These are phyloP conservation scores for Drosophila affinis DNA, from an alignment of 2,888 invertebrate genomes.

Conservation along the genomic window DNA sequence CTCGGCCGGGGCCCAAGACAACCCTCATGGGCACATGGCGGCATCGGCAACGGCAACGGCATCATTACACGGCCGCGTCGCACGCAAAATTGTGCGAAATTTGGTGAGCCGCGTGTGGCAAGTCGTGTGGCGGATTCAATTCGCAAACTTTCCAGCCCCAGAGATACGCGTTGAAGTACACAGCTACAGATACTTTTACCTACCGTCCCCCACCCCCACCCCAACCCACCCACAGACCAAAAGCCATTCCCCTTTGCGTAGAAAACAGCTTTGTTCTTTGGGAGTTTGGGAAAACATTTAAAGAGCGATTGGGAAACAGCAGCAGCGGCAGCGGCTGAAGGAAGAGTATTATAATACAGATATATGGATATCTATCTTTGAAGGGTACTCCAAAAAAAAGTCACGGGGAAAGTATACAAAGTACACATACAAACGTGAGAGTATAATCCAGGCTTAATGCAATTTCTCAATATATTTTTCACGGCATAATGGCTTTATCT, in stretches of 20 bases:
- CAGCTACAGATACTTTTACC: constrained; percentile 61
- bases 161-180: constrained; percentile 3
- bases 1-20: not conserved
- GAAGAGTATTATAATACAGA: not conserved
- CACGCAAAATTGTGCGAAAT: constrained; percentile 77
- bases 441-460: too few species aligned
- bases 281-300: constrained; percentile 27
- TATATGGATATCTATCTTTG: too few species aligned
- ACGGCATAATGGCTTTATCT: too few species aligned
- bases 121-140: constrained; percentile 82
- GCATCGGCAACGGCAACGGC: constrained; percentile 42
- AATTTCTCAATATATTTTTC: too few species aligned
- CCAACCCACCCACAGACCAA: not conserved
- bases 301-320: constrained; percentile 35
- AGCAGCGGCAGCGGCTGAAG: not conserved
- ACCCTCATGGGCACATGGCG: constrained; percentile 51
- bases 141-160: constrained; percentile 73
- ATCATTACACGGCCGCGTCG: constrained; percentile 76
- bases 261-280: not conserved
- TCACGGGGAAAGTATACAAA: too few species aligned
- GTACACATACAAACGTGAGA: too few species aligned
- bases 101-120: constrained; percentile 81
- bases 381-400: too few species aligned
- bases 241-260: constrained; percentile 5
- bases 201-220: not conserved